Base-by-base conservation (phyloP, 2,113 vertebrate genomes). In the Callionymus lyra region DNA sequence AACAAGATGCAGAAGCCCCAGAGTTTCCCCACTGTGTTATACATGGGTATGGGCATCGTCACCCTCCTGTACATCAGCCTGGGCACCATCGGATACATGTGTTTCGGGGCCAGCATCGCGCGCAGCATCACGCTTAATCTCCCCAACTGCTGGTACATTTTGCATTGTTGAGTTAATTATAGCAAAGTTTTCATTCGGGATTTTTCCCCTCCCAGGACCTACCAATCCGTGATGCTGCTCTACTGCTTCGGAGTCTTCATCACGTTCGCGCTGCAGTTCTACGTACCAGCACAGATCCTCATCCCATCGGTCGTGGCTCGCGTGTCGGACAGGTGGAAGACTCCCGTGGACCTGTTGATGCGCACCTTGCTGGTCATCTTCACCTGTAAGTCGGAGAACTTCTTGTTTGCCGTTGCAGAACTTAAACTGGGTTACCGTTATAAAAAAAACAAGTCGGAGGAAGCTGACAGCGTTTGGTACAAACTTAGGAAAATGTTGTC, bases 241-340 rank as follows among this genome's bases (percentile, higher is more conserved):
- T 99, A 97, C 80, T 90, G 87, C 44, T 71, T 93, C 0, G 93
- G 95, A 14, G 98, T 99, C 50, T 94, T 91, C 80, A 89, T 98
- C 79, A 94, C 93, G 0, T 98, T 94, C 0, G 92, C 92, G 0
- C 82, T 98, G 49, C 95, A 98, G 86, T 98, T 99, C 83, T 99
- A 94, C 0, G 95, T 99, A 10, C 87, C 93, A 0, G 95, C 93
- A 0, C 91, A 97, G 79, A 97, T 99, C 59, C 59, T 97, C 52
- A 76, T 93, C 31, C 95, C 94, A 0, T 60, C 72, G 1, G 79
- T 82, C 0, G 39, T 88, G 3, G 73, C 84, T 6, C 85, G 84
- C 0, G 84, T 87, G 14, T 53, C 86, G 0, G 82, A 85, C 45
- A 78, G 70, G 6, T 94, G 87, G 77, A 51, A 63, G 35, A 71